Percentiles rank a stretch among this genome's conserved stretches.
Evolutionary conservation across 2,888 invertebrate genomes (phyloP).

Genomic region (Papilio demoleus): DNA sequence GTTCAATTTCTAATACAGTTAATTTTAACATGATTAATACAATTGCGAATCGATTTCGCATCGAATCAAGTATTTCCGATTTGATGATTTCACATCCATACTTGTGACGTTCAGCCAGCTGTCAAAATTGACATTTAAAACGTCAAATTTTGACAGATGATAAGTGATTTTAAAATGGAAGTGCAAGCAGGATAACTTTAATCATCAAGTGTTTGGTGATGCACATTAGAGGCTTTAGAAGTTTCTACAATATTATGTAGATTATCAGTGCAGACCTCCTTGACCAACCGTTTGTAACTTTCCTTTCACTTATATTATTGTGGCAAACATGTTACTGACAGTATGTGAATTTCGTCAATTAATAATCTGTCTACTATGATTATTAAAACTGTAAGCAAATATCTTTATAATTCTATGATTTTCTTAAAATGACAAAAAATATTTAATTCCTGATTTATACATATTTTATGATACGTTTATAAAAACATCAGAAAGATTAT

Average conservation of each 20-base stretch:
- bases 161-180: not conserved
- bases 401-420: too few relatives aligned
- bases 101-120: not conserved
- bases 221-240: slow-evolving; percentile 40
- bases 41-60: slow-evolving; percentile 3
- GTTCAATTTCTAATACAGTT: not conserved
- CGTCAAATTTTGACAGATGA: not conserved
- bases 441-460: not conserved
- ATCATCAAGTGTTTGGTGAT: slow-evolving; percentile 9
- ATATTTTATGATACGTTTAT: not conserved
- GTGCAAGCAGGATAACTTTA: not conserved
- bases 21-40: not conserved
- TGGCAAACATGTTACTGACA: slow-evolving; percentile 28
- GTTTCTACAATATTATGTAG: slow-evolving; percentile 51
- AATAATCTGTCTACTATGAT: not conserved
- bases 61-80: not conserved
- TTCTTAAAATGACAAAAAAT: not conserved
- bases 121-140: slow-evolving; percentile 1
- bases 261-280: slow-evolving; percentile 65
- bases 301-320: slow-evolving; percentile 68
- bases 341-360: not conserved
- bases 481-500: not conserved
- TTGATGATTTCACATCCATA: not conserved
- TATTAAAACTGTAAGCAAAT: not conserved
- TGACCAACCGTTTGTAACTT: slow-evolving; percentile 61